phyloP scores from a whole-genome alignment of 2,888 invertebrate species.

The Sarcophaga variegata region DNA sequence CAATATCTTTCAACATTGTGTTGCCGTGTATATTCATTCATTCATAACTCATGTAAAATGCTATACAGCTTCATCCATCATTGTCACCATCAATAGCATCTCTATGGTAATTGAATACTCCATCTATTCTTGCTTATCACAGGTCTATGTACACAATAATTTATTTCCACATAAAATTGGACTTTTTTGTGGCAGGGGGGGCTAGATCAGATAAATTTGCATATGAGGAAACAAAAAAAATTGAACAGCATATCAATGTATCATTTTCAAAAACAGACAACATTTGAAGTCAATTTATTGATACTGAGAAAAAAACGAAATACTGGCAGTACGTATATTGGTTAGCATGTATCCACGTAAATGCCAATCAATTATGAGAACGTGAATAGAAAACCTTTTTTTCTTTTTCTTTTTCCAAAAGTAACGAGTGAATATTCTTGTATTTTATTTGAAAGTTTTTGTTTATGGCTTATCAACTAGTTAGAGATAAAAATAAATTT shows the following conservation, averaged over 20 bases:
- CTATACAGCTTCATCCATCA: background rate
- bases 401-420: too few species aligned
- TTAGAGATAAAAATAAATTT: too few species aligned
- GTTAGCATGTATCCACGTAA: background rate
- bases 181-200: background rate
- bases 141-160: background rate
- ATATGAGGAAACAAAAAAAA: background rate
- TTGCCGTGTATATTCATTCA: background rate
- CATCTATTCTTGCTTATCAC: background rate
- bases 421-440: too few species aligned
- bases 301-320: background rate
- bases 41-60: background rate
- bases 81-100: background rate
- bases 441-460: too few species aligned
- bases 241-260: background rate
- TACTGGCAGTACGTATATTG: background rate
- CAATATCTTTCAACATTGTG: background rate
- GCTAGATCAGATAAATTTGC: background rate
- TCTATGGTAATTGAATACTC: background rate
- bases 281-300: background rate
- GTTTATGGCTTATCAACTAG: too few species aligned
- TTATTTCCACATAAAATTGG: background rate
- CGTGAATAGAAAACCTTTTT: too few species aligned
- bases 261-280: background rate
- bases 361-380: background rate